phyloP scores from a whole-genome alignment of 2,797 vertebrate species.

The Garrulus glandarius region DNA sequence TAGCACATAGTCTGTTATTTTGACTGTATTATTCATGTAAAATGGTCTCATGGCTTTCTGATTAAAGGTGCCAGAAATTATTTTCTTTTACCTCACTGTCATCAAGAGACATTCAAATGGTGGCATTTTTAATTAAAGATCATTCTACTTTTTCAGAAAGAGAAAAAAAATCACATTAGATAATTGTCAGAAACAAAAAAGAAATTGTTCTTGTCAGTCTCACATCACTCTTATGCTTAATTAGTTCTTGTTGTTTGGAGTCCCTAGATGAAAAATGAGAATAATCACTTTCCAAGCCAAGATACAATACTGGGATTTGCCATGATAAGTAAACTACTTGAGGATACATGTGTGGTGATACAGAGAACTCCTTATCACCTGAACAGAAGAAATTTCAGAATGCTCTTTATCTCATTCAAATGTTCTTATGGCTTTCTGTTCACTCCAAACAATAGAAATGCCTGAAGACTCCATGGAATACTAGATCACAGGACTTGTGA shows the following conservation, averaged over 20 bases:
- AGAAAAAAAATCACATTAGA: background rate
- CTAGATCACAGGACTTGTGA: background rate
- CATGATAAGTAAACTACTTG: background rate
- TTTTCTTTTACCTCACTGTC: background rate
- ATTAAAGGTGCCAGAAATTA: background rate
- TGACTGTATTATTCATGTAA: background rate
- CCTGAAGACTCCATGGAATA: background rate
- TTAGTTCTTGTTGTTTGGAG: background rate
- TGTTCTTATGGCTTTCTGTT: background rate
- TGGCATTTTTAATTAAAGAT: constrained; percentile 5
- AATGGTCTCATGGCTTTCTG: background rate
- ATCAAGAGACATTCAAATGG: background rate
- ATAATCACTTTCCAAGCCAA: background rate
- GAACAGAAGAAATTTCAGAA: background rate
- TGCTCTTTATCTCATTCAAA: background rate
- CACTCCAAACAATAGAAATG: background rate
- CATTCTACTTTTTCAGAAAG: background rate
- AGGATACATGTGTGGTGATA: background rate
- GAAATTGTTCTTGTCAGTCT: background rate
- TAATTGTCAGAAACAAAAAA: background rate
- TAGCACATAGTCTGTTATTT: background rate
- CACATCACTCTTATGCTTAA: background rate
- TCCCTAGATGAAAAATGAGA: background rate
- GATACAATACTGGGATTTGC: background rate
- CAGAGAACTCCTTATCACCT: background rate